These are phyloP conservation scores for Ceyx margarethae DNA, from an alignment of 2,113 vertebrate species.

Conservation along the genomic window DNA sequence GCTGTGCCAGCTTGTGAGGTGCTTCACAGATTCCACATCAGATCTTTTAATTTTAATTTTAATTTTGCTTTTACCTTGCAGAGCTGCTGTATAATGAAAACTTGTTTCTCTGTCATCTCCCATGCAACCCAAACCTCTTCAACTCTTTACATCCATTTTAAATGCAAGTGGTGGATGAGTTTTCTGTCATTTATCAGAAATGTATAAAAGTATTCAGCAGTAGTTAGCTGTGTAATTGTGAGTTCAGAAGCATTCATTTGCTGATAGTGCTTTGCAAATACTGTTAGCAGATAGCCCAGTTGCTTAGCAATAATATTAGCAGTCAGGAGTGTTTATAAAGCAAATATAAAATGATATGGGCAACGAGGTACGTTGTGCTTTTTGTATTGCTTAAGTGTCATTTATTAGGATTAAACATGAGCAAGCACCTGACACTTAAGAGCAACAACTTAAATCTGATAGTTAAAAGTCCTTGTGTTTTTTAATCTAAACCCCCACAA, in stretches of 20 bases:
- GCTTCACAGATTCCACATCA: neutral
- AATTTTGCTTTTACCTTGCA: neutral
- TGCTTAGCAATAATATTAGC: conserved; percentile 58
- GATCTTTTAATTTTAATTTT: neutral
- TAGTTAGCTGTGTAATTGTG: neutral
- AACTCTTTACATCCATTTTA: neutral
- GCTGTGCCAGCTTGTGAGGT: neutral
- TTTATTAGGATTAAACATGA: conserved; percentile 28
- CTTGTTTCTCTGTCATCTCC: neutral
- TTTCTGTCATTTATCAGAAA: neutral
- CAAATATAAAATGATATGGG: conserved; percentile 46
- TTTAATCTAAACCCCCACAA: neutral
- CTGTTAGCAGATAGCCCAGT: neutral
- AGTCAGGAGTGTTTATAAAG: conserved; percentile 55
- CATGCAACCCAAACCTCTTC: neutral
- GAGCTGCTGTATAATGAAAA: neutral
- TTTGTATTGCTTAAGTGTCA: conserved; percentile 41
- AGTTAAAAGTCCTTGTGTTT: neutral
- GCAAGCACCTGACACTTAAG: conserved; percentile 36
- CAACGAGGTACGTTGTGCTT: conserved; percentile 54
- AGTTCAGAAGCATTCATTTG: neutral
- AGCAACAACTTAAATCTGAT: conserved; percentile 41
- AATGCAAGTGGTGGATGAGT: neutral
- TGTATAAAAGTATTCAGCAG: neutral
- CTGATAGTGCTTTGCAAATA: conserved; percentile 25